These are phyloP conservation scores for Dryobates pubescens DNA, from an alignment of 2,797 vertebrate species.

Conservation along the genomic window DNA sequence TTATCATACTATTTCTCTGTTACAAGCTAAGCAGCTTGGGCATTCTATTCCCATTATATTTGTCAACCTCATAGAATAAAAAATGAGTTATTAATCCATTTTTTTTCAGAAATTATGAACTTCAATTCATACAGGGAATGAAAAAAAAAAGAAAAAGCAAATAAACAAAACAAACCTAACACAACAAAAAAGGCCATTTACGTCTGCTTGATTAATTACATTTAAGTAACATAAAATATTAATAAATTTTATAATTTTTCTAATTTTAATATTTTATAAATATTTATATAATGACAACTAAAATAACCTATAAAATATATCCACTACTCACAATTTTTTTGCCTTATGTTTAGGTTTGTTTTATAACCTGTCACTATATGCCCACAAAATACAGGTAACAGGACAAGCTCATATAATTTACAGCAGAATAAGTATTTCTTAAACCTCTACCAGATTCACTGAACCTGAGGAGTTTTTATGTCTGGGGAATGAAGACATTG, in stretches of 20 bases:
- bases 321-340: not conserved
- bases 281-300: not conserved
- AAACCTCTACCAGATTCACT: not conserved
- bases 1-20: not conserved
- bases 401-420: not conserved
- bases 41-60: not conserved
- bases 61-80: not conserved
- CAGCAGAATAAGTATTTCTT: not conserved
- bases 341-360: not conserved
- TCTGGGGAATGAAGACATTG: not conserved
- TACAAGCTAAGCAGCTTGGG: not conserved
- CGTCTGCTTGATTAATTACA: too few species aligned
- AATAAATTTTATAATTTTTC: rapidly evolving
- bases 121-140: not conserved
- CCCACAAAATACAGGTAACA: not conserved
- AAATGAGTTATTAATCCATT: not conserved
- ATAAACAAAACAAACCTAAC: too few species aligned
- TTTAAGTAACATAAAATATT: not conserved
- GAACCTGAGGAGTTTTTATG: not conserved
- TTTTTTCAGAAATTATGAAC: not conserved
- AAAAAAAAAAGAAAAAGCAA: too few species aligned
- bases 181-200: too few species aligned
- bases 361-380: not conserved
- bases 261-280: not conserved
- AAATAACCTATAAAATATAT: not conserved